Base-by-base conservation (phyloP, 2,113 vertebrate genomes). In the Osmerus mordax region DNA sequence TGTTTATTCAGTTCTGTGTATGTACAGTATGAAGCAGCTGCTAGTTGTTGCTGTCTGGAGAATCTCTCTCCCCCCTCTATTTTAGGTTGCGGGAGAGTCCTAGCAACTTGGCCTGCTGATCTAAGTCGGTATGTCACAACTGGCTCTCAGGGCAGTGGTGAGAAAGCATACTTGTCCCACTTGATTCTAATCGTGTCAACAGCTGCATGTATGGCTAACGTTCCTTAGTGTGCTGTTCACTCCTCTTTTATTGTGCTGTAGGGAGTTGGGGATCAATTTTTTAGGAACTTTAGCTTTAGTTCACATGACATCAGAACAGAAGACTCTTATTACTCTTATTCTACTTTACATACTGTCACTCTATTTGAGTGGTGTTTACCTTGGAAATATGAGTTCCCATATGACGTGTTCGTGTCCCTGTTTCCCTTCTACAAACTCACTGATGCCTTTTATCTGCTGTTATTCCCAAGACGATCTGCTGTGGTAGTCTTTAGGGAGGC, bases 1-100 rank as follows among this genome's bases (percentile, higher is more conserved):
- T 83, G 78, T 79, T 79, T 84, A 72, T 73, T 47, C 62, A 60
- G 65, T n/a, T 74, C 61, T 21, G 56, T 59, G 18, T n/a, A 8
- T 74, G 78, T 47, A 69, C 73, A 47, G 72, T 81, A 62, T 81
- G 19, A 86, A 80, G 76, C 81, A 83, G 78, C 74, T 81, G 84
- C 78, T 81, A 9, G 78, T 75, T 86, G 85, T 86, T 82, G 72
- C 63, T 81, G 84, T 82, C 83, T 87, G 80, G 81, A 84, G 70
- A 84, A 76, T 47, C 9, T 81, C 79, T 70, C 82, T 12, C 83
- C 71, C 29, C 21, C 67, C 87, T 87, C 88, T 92, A 93, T 93
- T 92, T 93, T 91, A 77, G 90, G 90, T 68, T 64, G 36, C 62
- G 66, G 51, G 65, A 69, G 69, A 16, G 63, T 84, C 83, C 78